phyloP scores from a whole-genome alignment of 1,140 invertebrate species.

The Leptinotarsa undecemlineata region DNA sequence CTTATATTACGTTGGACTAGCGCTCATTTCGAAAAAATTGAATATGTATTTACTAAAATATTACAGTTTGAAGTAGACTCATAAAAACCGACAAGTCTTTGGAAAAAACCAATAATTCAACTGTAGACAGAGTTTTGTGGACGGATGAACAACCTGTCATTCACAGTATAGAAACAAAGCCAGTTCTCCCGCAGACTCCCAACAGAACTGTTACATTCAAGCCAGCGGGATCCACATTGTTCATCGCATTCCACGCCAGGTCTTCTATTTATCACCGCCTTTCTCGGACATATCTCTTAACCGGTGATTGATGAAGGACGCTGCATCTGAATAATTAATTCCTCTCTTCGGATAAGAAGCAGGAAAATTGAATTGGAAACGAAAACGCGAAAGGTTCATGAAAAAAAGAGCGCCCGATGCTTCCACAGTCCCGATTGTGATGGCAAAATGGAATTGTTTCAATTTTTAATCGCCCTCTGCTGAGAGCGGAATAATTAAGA shows the following conservation, averaged over 20 bases:
- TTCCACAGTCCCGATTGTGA: background rate
- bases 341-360: background rate
- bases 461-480: background rate
- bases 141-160: too few relatives aligned
- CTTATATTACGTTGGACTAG: too few relatives aligned
- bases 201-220: too few relatives aligned
- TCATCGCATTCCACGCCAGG: background rate
- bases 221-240: background rate
- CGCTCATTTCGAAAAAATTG: too few relatives aligned
- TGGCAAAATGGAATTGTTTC: background rate
- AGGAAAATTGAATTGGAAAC: constrained; percentile 5
- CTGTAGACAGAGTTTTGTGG: too few relatives aligned
- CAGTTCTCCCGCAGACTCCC: too few relatives aligned
- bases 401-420: background rate
- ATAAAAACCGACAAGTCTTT: too few relatives aligned
- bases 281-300: background rate
- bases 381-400: constrained; percentile 11
- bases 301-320: background rate
- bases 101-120: too few relatives aligned
- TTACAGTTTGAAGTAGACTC: too few relatives aligned
- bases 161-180: too few relatives aligned
- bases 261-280: background rate
- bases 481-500: background rate
- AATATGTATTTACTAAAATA: too few relatives aligned
- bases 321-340: background rate